phyloP scores from a whole-genome alignment of 2,113 vertebrate species.

The Pica pica region DNA sequence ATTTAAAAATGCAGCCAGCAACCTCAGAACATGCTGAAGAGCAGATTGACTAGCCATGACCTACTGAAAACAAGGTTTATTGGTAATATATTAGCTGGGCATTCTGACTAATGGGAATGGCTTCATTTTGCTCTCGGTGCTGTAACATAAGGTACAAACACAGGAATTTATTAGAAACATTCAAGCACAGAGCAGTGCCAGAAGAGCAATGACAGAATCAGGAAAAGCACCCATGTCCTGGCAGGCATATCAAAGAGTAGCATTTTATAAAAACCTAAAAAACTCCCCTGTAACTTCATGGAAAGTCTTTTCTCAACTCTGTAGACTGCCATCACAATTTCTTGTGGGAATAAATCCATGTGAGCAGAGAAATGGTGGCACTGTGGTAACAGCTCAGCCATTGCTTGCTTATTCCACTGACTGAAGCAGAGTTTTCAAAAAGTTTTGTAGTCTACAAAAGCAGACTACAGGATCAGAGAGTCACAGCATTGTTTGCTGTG shows the following conservation, averaged over 20 bases:
- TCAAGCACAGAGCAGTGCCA: background rate
- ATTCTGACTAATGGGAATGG: background rate
- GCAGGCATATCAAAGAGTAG: background rate
- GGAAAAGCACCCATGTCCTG: background rate
- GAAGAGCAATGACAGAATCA: background rate
- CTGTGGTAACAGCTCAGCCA: background rate
- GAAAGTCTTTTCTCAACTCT: background rate
- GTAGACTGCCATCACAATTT: background rate
- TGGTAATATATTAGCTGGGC: background rate
- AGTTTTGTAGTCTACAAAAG: no score
- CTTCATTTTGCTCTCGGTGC: background rate
- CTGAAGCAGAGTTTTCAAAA: background rate
- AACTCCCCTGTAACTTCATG: background rate
- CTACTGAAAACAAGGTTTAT: background rate
- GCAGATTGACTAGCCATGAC: background rate
- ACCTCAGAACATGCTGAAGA: background rate
- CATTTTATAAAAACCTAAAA: background rate
- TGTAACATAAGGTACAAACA: background rate
- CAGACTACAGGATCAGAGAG: no score
- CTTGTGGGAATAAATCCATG: background rate
- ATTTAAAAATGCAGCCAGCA: background rate
- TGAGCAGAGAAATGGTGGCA: background rate
- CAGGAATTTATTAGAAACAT: background rate
- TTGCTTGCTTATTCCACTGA: background rate
- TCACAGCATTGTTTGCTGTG: background rate